Percentiles rank a stretch among this genome's conserved stretches.
Evolutionary conservation across 2,888 invertebrate genomes (phyloP).

Genomic region (Acanthosoma haemorrhoidale): DNA sequence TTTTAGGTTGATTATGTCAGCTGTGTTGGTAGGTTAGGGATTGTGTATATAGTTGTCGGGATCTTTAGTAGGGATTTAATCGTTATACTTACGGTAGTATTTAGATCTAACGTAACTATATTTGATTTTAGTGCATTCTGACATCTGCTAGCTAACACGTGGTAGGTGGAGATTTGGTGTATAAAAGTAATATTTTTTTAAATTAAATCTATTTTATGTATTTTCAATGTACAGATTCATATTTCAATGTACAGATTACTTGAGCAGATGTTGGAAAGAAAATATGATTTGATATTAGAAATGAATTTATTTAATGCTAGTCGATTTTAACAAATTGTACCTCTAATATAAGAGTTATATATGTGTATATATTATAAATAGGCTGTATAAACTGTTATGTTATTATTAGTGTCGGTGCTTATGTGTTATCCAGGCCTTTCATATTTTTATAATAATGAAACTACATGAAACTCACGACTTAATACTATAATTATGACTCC

Average conservation of each 20-base stretch:
- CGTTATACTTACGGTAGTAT: not conserved
- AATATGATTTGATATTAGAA: not conserved
- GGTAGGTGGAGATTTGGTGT: too few species aligned
- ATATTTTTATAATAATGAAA: too few species aligned
- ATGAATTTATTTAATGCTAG: not conserved
- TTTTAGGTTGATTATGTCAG: not conserved
- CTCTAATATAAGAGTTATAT: not conserved
- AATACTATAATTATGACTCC: too few species aligned
- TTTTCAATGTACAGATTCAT: not conserved
- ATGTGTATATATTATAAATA: not conserved
- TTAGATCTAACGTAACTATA: too few species aligned
- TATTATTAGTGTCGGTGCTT: not conserved
- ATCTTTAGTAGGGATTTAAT: not conserved
- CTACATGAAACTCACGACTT: too few species aligned
- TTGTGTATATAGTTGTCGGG: not conserved
- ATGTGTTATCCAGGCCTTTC: too few species aligned
- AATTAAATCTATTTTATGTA: too few species aligned
- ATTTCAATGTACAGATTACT: not conserved
- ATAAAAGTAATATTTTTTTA: too few species aligned
- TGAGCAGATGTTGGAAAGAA: not conserved
- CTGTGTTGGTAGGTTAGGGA: not conserved
- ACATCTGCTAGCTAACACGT: too few species aligned
- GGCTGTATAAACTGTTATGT: too few species aligned
- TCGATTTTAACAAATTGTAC: constrained; percentile 1
- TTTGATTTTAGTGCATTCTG: too few species aligned